Evolutionary conservation across 2,888 invertebrate species (phyloP).

Genomic region (Dicranocentrus wangi): DNA sequence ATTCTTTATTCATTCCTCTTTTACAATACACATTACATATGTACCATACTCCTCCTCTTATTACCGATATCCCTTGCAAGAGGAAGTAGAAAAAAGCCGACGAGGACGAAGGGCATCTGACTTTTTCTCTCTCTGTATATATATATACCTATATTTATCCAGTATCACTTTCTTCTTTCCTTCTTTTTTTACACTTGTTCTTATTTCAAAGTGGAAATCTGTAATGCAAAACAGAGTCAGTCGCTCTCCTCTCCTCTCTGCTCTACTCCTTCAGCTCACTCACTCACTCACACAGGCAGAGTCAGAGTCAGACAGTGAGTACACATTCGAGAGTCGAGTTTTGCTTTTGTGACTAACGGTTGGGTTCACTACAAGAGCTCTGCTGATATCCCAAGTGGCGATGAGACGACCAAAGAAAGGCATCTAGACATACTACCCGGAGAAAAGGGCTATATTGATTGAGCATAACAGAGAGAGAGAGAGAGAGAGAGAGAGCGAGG

Average conservation of each 20-base stretch:
- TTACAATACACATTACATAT: slow-evolving; percentile 11
- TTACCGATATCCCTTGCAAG: neutral
- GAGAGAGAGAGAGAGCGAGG: slow-evolving; percentile 10
- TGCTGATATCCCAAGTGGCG: slow-evolving; percentile 48
- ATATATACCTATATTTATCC: neutral
- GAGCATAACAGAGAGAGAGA: slow-evolving; percentile 29
- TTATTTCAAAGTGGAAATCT: slow-evolving; percentile 43
- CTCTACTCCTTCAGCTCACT: neutral
- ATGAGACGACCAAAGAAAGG: slow-evolving; percentile 41
- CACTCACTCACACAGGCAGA: neutral
- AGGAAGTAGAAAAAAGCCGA: too few relatives aligned
- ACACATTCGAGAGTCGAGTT: neutral
- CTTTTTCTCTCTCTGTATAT: slow-evolving; percentile 19
- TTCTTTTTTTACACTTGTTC: slow-evolving; percentile 53
- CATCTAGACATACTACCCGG: slow-evolving; percentile 20
- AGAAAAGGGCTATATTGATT: slow-evolving; percentile 23
- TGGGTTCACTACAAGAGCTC: slow-evolving; percentile 53
- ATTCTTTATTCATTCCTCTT: slow-evolving; percentile 25
- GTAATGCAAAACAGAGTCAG: slow-evolving; percentile 56
- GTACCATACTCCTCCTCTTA: neutral
- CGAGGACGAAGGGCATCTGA: slow-evolving; percentile 15
- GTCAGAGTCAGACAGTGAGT: too few relatives aligned
- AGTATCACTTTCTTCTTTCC: slow-evolving; percentile 31
- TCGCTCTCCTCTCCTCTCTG: too few relatives aligned
- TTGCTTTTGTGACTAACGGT: slow-evolving; percentile 47